These are phyloP conservation scores for Caenorhabditis doughertyi DNA, from an alignment of 2,888 invertebrate species.

Conservation along the genomic window DNA sequence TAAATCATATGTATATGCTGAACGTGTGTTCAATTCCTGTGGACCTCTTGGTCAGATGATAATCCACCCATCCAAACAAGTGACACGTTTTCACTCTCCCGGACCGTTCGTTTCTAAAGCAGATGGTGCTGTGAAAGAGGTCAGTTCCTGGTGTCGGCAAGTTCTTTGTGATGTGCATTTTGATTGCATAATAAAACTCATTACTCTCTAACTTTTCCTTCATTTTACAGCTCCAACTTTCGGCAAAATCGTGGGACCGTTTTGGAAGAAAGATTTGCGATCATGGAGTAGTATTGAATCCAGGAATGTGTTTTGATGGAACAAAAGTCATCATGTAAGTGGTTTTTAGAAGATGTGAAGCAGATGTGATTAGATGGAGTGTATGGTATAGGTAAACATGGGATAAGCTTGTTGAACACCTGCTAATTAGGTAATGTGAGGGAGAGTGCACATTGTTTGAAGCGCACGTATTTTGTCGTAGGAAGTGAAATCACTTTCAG, in stretches of 20 bases:
- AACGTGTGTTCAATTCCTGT: slow-evolving; percentile 42
- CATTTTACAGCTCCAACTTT: slow-evolving; percentile 57
- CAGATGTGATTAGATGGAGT: slow-evolving; percentile 4
- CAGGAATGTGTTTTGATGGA: slow-evolving; percentile 42
- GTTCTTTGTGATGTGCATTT: slow-evolving; percentile 9
- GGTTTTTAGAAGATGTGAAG: neutral
- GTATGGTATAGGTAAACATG: slow-evolving; percentile 28
- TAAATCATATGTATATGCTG: slow-evolving; percentile 50
- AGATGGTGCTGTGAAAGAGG: slow-evolving; percentile 57
- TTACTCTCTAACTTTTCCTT: neutral
- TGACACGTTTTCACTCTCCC: slow-evolving; percentile 8
- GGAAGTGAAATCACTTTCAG: no score
- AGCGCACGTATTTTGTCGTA: no score
- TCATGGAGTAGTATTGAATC: slow-evolving; percentile 37
- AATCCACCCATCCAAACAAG: slow-evolving; percentile 47
- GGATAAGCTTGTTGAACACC: neutral
- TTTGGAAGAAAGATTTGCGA: slow-evolving; percentile 57
- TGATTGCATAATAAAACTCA: slow-evolving; percentile 32
- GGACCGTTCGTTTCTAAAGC: slow-evolving; percentile 42
- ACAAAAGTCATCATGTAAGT: slow-evolving; percentile 51
- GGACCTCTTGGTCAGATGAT: slow-evolving; percentile 57
- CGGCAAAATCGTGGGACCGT: slow-evolving; percentile 52
- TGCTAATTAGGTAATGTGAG: slow-evolving; percentile 15
- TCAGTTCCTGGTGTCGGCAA: slow-evolving; percentile 27
- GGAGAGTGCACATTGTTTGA: neutral